Base-by-base conservation (phyloP, 2,888 invertebrate genomes). In the Fabriciana adippe region DNA sequence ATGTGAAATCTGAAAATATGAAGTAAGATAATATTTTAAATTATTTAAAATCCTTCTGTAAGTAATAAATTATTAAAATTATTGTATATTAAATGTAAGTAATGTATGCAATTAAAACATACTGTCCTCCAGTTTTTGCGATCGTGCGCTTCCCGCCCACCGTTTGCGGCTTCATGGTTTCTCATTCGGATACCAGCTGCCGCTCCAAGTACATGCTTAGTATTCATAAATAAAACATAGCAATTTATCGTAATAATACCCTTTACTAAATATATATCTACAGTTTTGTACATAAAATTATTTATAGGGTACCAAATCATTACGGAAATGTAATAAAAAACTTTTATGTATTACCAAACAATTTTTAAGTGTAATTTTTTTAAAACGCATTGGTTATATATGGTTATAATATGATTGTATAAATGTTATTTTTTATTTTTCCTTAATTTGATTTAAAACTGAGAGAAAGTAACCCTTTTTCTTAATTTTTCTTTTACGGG, bases 161-260 rank as follows among this genome's bases (percentile, higher is more conserved):
- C 71, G 74, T 72, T 76, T 76, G 72, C 59, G 75, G 74, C 75
- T 76, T 75, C 72, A 73, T 72, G 72, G 66, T 72, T 77, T 79
- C 78, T 76, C 78, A 77, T 71, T 75, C 78, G 76, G 59, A 67
- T 72, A 55, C 79, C 79, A 79, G 66, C 77, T 79, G 79, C 75
- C 64, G 69, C 61, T 62, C 55, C 66, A 55, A 70, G 65, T 73
- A 66, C 63, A 64, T 66, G 59, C 69, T 72, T 69, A 63, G 71
- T 74, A 74, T 75, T 73, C 67, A 72, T 72, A 70, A 41, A 41
- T 41, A 41, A 71, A 71, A 73, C 67, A 71, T 67, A 69, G 56
- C 51, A 64, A 73, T 71, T 74, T 71, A 74, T 62, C 51, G 55
- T 72, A 73, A 73, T 73, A 65, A 69, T 45, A 64, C 64, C 57